A percentile compares a stretch with the other conserved stretches of the same genome.
These are phyloP conservation scores for Uria lomvia DNA, from an alignment of 2,113 vertebrate genomes.

Conservation along the genomic window DNA sequence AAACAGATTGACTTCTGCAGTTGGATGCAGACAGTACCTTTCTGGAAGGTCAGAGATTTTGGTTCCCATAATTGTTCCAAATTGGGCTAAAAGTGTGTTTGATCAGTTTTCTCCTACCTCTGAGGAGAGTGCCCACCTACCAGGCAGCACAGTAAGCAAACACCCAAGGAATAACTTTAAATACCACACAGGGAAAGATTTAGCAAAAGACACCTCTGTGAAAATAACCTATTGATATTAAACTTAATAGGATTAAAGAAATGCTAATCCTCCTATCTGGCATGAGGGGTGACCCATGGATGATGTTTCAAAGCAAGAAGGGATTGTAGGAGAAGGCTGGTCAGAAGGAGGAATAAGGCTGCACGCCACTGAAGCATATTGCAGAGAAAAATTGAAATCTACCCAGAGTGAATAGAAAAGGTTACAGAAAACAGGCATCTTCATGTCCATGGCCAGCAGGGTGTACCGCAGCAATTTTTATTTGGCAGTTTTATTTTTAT, in stretches of 20 bases:
- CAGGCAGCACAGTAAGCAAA: background rate
- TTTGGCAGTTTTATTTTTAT: background rate
- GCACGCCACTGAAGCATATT: background rate
- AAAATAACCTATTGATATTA: conserved; percentile 39
- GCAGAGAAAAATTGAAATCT: background rate
- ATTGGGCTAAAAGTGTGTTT: background rate
- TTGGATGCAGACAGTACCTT: background rate
- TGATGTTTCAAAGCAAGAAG: background rate
- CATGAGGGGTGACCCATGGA: background rate
- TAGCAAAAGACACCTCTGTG: background rate
- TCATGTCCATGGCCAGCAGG: background rate
- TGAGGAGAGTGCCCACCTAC: background rate
- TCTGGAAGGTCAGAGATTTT: background rate
- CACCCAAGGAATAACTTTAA: background rate
- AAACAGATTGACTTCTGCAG: background rate
- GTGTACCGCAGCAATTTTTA: background rate
- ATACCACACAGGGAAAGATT: background rate
- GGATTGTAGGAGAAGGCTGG: background rate
- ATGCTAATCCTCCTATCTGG: conserved; percentile 36
- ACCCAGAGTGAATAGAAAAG: background rate
- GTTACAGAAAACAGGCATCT: background rate
- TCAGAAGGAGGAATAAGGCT: background rate
- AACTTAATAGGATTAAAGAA: conserved; percentile 51
- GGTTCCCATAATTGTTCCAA: background rate
- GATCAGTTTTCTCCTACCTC: background rate